Base-by-base conservation (phyloP, 1,140 invertebrate species). In the Macrobrachium rosenbergii region DNA sequence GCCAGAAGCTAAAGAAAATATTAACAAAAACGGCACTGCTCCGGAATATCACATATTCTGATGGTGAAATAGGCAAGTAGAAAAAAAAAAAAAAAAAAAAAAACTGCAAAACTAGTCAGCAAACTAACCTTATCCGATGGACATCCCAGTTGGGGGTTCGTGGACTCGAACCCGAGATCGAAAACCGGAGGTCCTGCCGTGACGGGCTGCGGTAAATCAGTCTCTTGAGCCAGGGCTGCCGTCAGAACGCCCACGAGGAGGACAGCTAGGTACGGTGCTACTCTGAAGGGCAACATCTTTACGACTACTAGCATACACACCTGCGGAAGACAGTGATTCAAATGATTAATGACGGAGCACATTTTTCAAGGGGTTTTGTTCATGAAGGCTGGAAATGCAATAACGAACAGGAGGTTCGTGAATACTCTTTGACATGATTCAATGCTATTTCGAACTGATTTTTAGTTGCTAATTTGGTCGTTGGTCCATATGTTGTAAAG, bases 221-320 rank as follows among this genome's bases (percentile, higher is more conserved):
- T 17, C 10, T 88, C 86, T 21, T 88, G 86, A 73, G 86, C 80
- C 6, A 78, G 62, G 45, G 86, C 63, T 14, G 73, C 62, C 14
- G 28, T 14, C 19, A 88, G 52, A 10, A 37, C 73, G 5, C 21
- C 75, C 80, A 52, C 37, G 17, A 82, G 62, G 17, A 67, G 6
- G 58, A 63, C 28, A 5, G 52, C 62, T 37, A 88, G 72, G 63
- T 88, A 88, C 43, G 86, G 86, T 5, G 79, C 60, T n/a, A 83
- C 75, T 16, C 75, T 59, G 80, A 88, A 82, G 37, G 86, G 75
- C 62, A 83, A 28, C 86, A 88, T 88, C 78, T 60, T 88, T n/a
- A 88, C 23, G 5, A 88, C 64, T 19, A 82, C 73, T 52, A 88
- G 82, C 86, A 83, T 83, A 67, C 62, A 60, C 28, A 10, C 14